phyloP scores from a whole-genome alignment of 2,113 vertebrate species.

The Percopsis transmontana region DNA sequence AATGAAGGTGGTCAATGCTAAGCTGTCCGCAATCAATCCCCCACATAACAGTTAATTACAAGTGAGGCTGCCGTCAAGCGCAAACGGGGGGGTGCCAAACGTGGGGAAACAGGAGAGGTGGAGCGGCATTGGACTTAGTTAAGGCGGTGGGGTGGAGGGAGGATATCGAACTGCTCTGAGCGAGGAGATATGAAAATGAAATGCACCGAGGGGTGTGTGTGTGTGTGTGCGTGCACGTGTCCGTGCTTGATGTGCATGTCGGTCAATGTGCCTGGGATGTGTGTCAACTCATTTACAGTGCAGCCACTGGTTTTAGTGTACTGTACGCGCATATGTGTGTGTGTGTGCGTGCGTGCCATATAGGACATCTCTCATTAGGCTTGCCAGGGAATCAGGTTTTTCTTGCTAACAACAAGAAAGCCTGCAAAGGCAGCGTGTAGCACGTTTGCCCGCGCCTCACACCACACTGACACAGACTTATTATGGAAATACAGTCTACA shows the following conservation, averaged over 20 bases:
- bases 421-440: slow-evolving; percentile 15
- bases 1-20: slow-evolving; percentile 84
- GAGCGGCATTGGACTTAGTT: slow-evolving; percentile 47
- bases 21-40: slow-evolving; percentile 82
- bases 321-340: no score
- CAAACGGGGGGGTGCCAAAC: slow-evolving; percentile 50
- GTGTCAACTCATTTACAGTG: background rate
- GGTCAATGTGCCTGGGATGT: background rate
- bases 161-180: slow-evolving; percentile 50
- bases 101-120: slow-evolving; percentile 49
- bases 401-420: slow-evolving; percentile 31
- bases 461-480: slow-evolving; percentile 19
- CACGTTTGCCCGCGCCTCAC: slow-evolving; percentile 10
- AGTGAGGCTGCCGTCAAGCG: slow-evolving; percentile 71
- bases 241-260: background rate
- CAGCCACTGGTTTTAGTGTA: no score
- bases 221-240: background rate
- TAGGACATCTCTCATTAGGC: slow-evolving; percentile 38
- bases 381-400: slow-evolving; percentile 18
- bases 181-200: slow-evolving; percentile 64
- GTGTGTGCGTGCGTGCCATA: slow-evolving; percentile 12
- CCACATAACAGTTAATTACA: slow-evolving; percentile 84
- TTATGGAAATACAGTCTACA: slow-evolving; percentile 36
- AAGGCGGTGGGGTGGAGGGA: slow-evolving; percentile 43
- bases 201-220: slow-evolving; percentile 31